A percentile compares a stretch with the other conserved stretches of the same genome.
These are phyloP conservation scores for Distichodus sexfasciatus DNA, from an alignment of 2,797 vertebrate species.

Conservation along the genomic window DNA sequence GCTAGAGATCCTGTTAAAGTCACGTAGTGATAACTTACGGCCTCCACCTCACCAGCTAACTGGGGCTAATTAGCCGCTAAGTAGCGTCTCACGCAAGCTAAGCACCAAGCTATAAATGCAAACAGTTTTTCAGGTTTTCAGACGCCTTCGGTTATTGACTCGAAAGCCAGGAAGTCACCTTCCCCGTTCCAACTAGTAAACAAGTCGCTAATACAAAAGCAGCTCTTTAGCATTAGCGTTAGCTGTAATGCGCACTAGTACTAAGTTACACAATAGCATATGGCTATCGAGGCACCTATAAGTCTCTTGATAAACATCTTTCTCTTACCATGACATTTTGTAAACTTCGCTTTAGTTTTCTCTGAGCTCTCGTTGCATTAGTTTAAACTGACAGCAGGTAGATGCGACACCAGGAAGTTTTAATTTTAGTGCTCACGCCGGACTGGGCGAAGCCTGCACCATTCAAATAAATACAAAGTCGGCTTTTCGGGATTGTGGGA, in stretches of 20 bases:
- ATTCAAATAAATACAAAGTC: slow-evolving; percentile 76
- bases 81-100: background rate
- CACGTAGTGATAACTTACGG: too few relatives aligned
- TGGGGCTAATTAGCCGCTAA: slow-evolving; percentile 1
- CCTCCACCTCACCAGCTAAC: slow-evolving; percentile 4
- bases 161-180: background rate
- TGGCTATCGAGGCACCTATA: background rate
- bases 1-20: background rate
- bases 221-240: slow-evolving; percentile 13
- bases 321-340: slow-evolving; percentile 60
- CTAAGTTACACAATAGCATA: slow-evolving; percentile 3
- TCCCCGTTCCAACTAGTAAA: background rate
- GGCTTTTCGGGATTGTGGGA: slow-evolving; percentile 68
- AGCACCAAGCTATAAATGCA: too few relatives aligned
- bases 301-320: background rate
- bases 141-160: too few relatives aligned
- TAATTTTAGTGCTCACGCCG: background rate
- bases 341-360: background rate
- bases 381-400: slow-evolving; percentile 22
- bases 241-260: too few relatives aligned
- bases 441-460: slow-evolving; percentile 41
- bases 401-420: background rate
- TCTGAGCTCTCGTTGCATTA: background rate
- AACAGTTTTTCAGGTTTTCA: too few relatives aligned
- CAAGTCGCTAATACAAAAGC: background rate